These are phyloP conservation scores for Silurus lanzhouensis DNA, from an alignment of 2,797 vertebrate genomes.

Conservation along the genomic window DNA sequence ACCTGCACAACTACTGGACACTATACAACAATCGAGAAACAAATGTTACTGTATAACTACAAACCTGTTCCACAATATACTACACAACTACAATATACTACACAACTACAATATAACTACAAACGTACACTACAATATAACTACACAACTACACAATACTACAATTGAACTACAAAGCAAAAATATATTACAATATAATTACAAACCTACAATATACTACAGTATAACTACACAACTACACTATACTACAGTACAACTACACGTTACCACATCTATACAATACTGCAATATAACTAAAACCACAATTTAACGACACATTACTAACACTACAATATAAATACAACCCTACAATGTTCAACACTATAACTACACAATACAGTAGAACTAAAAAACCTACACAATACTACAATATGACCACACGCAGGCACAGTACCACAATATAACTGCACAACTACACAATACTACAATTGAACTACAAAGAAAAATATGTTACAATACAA, in stretches of 20 bases:
- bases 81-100: background rate
- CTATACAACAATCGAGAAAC: background rate
- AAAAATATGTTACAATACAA: too few species aligned
- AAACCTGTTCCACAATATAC: background rate
- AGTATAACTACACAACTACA: background rate
- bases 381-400: background rate
- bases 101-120: background rate
- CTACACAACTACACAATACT: background rate
- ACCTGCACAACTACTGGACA: background rate
- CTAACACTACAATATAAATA: background rate
- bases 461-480: background rate
- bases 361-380: background rate
- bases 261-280: background rate
- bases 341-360: background rate
- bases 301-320: too few species aligned
- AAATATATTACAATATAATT: background rate
- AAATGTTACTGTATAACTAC: background rate
- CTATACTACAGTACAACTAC: background rate
- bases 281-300: background rate
- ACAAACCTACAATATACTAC: background rate
- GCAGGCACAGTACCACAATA: background rate
- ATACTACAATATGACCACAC: background rate
- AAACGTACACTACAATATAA: background rate
- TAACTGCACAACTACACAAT: background rate
- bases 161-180: too few species aligned